Conservation (phyloP, 2,113 vertebrate genomes). For the Oxyura jamaicensis region DNA sequence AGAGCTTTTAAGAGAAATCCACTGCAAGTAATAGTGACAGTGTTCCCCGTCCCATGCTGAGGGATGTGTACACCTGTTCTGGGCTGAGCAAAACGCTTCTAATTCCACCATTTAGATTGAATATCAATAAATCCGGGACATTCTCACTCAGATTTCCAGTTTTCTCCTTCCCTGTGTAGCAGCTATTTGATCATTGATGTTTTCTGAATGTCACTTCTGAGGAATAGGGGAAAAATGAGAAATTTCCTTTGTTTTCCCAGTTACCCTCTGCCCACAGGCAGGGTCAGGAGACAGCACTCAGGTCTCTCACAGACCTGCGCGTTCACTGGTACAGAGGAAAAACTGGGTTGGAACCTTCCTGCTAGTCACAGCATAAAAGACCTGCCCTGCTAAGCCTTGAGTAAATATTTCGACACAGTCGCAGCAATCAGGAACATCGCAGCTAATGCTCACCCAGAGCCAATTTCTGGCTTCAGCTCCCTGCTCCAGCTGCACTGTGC, state of each 20-base stretch:
- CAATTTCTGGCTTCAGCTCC: neutral
- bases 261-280: neutral
- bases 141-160: neutral
- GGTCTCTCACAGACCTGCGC: neutral
- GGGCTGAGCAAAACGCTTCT: neutral
- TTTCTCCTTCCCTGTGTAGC: neutral
- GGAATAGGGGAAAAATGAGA: neutral
- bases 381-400: neutral
- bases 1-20: neutral
- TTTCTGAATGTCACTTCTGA: neutral
- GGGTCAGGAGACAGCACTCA: neutral
- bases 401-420: neutral
- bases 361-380: neutral
- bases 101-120: neutral
- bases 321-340: neutral
- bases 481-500: neutral
- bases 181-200: neutral
- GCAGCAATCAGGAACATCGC: neutral
- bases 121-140: neutral
- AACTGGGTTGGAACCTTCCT: neutral
- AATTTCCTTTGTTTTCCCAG: neutral
- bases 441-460: neutral
- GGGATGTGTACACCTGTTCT: accelerated
- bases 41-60: neutral
- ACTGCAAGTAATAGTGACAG: neutral